Conservation (phyloP, 2,797 vertebrate species). For the Mallotus villosus region DNA sequence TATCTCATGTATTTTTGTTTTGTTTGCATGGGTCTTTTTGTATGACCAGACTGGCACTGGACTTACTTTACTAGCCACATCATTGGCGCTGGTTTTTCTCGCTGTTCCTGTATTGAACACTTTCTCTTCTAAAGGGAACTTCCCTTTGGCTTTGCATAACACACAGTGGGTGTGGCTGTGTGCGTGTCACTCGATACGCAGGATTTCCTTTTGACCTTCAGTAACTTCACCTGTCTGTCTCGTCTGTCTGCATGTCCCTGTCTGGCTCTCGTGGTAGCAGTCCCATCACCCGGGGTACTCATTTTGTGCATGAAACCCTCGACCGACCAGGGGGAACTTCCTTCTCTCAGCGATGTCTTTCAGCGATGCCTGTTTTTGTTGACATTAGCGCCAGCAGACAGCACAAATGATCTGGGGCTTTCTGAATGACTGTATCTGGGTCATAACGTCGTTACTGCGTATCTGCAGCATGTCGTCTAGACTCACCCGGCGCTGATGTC, state of each 20-base stretch:
- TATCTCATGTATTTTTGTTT: background rate
- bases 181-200: background rate
- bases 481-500: no score
- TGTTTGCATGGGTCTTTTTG: slow-evolving; percentile 37
- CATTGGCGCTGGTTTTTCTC: slow-evolving; percentile 44
- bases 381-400: background rate
- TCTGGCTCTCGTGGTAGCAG: background rate
- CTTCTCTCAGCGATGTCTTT: background rate
- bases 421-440: background rate
- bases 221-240: background rate
- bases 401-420: background rate
- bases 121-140: slow-evolving; percentile 69
- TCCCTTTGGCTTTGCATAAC: slow-evolving; percentile 46
- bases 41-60: slow-evolving; percentile 41
- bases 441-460: background rate
- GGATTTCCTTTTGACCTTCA: background rate
- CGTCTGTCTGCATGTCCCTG: background rate
- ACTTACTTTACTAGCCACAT: slow-evolving; percentile 49
- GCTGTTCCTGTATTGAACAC: slow-evolving; percentile 58
- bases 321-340: background rate
- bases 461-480: background rate
- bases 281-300: background rate
- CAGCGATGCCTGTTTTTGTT: slow-evolving; percentile 7
- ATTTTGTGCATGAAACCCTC: background rate
- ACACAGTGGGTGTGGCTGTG: background rate